Percentiles rank a stretch among this genome's conserved stretches.
These are phyloP conservation scores for Lasioglossum leucozonium DNA, from an alignment of 2,888 invertebrate species.

Conservation along the genomic window DNA sequence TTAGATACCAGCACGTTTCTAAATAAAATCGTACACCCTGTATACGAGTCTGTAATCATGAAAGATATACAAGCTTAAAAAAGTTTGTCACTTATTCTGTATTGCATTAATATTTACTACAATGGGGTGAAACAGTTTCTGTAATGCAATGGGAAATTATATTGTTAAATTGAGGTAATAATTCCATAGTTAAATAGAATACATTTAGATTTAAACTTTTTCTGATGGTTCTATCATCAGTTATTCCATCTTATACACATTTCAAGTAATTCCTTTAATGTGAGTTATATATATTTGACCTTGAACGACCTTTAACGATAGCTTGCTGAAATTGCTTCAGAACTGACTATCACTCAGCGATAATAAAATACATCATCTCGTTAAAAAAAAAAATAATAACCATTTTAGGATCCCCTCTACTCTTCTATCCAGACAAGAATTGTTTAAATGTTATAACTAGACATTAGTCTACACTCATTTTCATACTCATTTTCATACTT, in stretches of 20 bases:
- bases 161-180: not conserved
- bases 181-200: not conserved
- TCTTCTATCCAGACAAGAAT: not conserved
- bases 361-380: not conserved
- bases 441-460: not conserved
- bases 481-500: no score
- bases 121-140: not conserved
- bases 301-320: not conserved
- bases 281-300: not conserved
- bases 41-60: no score
- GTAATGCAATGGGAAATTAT: not conserved
- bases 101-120: not conserved
- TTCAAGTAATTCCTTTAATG: conserved; percentile 2
- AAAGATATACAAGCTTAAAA: no score
- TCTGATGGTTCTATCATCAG: not conserved
- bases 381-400: not conserved
- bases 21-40: no score
- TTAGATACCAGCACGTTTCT: no score
- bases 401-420: not conserved
- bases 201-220: not conserved
- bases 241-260: not conserved
- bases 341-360: not conserved
- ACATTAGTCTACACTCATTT: no score
- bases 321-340: not conserved
- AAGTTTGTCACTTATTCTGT: not conserved